phyloP scores from a whole-genome alignment of 2,797 vertebrate species.

The Cephalopachus bancanus region DNA sequence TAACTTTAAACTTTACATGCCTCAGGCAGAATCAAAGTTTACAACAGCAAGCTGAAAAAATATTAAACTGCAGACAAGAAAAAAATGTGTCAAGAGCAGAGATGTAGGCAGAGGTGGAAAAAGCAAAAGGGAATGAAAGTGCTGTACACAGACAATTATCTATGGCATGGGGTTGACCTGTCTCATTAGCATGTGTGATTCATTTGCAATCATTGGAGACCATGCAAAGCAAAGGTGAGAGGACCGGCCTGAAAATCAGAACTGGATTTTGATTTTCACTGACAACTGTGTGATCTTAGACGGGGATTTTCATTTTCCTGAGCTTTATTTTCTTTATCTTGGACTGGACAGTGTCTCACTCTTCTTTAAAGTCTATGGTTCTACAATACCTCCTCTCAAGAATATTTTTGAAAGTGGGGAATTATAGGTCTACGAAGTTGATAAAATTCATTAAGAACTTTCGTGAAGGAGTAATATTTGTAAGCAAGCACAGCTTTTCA shows the following conservation, averaged over 20 bases:
- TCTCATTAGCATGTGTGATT: background rate
- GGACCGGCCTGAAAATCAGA: background rate
- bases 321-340: background rate
- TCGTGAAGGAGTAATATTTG: background rate
- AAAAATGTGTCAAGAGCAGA: background rate
- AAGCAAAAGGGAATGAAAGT: background rate
- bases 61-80: background rate
- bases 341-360: background rate
- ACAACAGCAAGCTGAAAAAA: background rate
- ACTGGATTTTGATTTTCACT: background rate
- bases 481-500: background rate
- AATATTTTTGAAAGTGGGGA: background rate
- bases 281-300: background rate
- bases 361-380: slow-evolving; percentile 16
- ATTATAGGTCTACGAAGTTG: background rate
- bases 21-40: slow-evolving; percentile 56
- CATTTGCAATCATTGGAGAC: background rate
- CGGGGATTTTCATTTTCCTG: background rate
- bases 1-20: slow-evolving; percentile 7
- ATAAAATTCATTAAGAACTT: background rate
- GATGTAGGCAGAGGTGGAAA: background rate
- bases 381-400: background rate
- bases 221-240: background rate
- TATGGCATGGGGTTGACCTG: accelerated
- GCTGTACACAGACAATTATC: accelerated